Conservation (phyloP, 92 coral and sea anemone species). For the Blastomussa wellsi region DNA sequence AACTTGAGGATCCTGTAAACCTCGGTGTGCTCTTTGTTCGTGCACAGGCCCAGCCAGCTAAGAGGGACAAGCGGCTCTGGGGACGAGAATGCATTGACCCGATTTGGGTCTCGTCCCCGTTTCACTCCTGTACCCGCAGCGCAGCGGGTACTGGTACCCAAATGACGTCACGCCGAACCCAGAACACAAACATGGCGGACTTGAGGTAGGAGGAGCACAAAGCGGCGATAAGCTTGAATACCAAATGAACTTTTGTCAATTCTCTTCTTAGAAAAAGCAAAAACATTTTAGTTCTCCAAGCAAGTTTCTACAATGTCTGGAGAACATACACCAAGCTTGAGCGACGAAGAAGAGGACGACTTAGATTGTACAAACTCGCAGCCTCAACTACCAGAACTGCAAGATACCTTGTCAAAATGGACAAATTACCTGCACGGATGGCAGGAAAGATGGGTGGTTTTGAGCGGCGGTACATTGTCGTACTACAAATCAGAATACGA, state of each 20-base stretch:
- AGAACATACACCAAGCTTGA: conserved; percentile 91
- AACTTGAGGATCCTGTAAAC: too few relatives aligned
- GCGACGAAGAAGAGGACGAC: conserved; percentile 98
- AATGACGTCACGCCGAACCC: conserved; percentile 37
- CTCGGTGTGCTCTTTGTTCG: too few relatives aligned
- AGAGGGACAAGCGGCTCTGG: too few relatives aligned
- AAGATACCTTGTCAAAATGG: conserved; percentile 97
- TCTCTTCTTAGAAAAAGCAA: conserved; percentile 11
- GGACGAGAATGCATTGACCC: too few relatives aligned
- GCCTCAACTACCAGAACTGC: conserved; percentile 76
- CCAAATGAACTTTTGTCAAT: conserved; percentile 25
- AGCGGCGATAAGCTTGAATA: conserved; percentile 20
- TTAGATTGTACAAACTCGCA: conserved; percentile 63
- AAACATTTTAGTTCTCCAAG: conserved; percentile 13
- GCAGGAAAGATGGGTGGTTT: conserved; percentile 99
- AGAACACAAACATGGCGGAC: conserved; percentile 87
- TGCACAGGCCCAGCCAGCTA: too few relatives aligned
- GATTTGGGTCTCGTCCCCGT: too few relatives aligned
- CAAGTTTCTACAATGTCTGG: conserved; percentile 76
- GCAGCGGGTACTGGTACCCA: conserved; percentile 25
- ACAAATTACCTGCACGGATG: conserved; percentile 99
- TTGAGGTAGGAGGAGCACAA: conserved; percentile 70
- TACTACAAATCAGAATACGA: conserved; percentile 95
- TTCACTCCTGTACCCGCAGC: too few relatives aligned
- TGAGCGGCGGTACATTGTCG: conserved; percentile 89